Evolutionary conservation across 2,113 vertebrate species (phyloP).

Genomic region (Leptocoma aspasia): DNA sequence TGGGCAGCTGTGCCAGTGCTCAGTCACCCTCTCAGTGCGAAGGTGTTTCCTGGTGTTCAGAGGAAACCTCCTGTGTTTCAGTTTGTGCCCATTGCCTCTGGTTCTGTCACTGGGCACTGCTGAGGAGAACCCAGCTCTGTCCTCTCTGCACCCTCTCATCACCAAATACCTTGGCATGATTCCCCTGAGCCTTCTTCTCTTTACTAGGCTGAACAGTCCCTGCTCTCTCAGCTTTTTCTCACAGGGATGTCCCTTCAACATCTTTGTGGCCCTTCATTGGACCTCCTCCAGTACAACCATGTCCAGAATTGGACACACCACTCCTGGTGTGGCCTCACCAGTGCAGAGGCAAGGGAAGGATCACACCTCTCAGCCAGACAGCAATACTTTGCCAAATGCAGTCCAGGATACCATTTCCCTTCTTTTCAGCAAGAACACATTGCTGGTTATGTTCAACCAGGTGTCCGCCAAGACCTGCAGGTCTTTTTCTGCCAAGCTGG

Average conservation of each 20-base stretch:
- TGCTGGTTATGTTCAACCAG: not conserved
- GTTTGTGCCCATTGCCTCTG: not conserved
- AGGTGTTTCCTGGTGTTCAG: not conserved
- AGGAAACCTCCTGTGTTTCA: not conserved
- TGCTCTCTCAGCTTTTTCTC: not conserved
- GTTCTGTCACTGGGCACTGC: not conserved
- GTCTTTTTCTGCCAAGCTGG: not conserved
- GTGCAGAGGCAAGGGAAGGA: not conserved
- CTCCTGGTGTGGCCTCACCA: not conserved
- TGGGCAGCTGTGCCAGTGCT: not conserved
- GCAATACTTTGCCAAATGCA: not conserved
- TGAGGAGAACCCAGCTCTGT: not conserved
- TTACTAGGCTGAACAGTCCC: not conserved
- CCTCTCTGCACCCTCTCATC: not conserved
- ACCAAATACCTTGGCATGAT: not conserved
- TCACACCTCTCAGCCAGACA: not conserved
- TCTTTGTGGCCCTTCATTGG: not conserved
- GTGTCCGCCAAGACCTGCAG: not conserved
- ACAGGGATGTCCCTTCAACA: not conserved
- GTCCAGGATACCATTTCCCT: not conserved
- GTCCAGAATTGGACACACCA: not conserved
- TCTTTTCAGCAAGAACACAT: not conserved
- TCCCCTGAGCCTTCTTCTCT: not conserved
- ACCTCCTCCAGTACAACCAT: not conserved
- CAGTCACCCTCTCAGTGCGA: not conserved